Conservation (phyloP, 2,797 vertebrate species). For the Botia kubotai region DNA sequence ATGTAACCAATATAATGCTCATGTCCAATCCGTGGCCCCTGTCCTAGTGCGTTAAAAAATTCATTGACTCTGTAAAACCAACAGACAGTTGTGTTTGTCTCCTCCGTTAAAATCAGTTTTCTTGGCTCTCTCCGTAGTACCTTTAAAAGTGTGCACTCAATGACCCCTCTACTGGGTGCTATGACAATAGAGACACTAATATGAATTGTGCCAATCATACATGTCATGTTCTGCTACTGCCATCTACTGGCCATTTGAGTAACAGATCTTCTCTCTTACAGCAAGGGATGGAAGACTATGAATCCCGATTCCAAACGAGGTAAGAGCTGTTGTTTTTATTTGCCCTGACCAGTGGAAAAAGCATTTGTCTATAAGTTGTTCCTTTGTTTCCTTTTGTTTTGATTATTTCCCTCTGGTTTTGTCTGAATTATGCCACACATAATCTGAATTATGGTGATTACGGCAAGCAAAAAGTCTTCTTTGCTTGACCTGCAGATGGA, state of each 20-base stretch:
- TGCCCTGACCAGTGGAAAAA: not conserved
- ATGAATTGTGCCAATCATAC: constrained; percentile 4
- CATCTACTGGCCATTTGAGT: constrained; percentile 62
- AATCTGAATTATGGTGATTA: constrained; percentile 18
- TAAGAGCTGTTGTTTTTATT: constrained; percentile 70
- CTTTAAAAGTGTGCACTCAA: constrained; percentile 20
- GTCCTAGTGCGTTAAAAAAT: not conserved
- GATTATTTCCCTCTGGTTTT: constrained; percentile 40
- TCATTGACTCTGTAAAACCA: not conserved
- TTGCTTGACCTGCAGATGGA: constrained; percentile 61
- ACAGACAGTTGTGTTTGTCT: not conserved
- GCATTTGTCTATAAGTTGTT: constrained; percentile 29
- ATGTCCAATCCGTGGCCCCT: not conserved
- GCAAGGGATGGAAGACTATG: constrained; percentile 88
- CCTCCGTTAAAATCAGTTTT: not conserved
- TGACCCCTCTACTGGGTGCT: not conserved
- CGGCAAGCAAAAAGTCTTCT: constrained; percentile 56
- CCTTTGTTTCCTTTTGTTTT: constrained; percentile 44
- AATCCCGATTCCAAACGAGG: constrained; percentile 88
- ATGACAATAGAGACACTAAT: not conserved
- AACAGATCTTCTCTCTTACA: constrained; percentile 54
- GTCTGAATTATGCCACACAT: constrained; percentile 16
- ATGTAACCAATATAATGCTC: not conserved
- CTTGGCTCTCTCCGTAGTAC: not conserved
- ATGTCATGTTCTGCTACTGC: constrained; percentile 46